Evolutionary conservation across 1,140 invertebrate species (phyloP).

Genomic region (Brachionus asplanchnoidis): DNA sequence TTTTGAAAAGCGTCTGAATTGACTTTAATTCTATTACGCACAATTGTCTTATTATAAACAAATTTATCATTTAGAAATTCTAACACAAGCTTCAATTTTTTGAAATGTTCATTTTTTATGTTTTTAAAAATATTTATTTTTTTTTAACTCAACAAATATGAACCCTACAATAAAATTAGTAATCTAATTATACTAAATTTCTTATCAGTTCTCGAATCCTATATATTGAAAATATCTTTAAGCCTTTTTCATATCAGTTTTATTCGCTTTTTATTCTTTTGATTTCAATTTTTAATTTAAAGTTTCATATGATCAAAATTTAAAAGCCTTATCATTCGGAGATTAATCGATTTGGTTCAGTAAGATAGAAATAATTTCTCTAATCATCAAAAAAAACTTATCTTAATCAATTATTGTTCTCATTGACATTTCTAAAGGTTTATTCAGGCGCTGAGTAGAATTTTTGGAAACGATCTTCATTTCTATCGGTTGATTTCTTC

Average conservation of each 20-base stretch:
- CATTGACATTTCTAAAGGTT: not conserved
- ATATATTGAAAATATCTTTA: not conserved
- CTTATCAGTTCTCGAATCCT: conserved; percentile 4
- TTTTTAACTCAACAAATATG: conserved; percentile 5
- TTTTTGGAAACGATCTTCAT: not conserved
- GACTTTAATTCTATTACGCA: not conserved
- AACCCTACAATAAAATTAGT: not conserved
- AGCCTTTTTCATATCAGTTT: conserved; percentile 7
- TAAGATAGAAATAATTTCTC: not conserved
- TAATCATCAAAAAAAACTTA: not conserved
- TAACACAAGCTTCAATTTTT: not conserved
- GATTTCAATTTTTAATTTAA: not conserved
- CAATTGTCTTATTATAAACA: not conserved
- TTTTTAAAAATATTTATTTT: not conserved
- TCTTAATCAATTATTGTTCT: not conserved
- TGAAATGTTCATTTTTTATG: conserved; percentile 27
- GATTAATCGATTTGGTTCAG: conserved; percentile 2
- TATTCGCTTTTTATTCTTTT: not conserved
- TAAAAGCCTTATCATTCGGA: not conserved
- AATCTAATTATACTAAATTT: conserved; percentile 13
- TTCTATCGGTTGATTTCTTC: not conserved
- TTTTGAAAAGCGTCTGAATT: not conserved
- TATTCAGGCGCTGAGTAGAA: not conserved
- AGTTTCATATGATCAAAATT: conserved; percentile 26
- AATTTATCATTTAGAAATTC: not conserved